Evolutionary conservation across 1,140 invertebrate genomes (phyloP), one percentile per base, ranked within the genome.

Genomic region (Nebria ingens): DNA sequence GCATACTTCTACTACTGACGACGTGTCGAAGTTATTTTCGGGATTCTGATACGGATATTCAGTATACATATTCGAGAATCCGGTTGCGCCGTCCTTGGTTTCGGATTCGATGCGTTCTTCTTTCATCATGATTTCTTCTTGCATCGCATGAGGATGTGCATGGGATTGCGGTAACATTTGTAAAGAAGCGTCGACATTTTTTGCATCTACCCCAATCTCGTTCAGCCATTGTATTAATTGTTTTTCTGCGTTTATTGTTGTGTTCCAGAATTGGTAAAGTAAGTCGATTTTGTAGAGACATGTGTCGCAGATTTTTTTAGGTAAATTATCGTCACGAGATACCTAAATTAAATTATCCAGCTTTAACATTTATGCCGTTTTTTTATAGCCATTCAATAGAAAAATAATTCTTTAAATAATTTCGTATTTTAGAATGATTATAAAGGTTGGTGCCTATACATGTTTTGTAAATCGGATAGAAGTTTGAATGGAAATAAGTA

Each of bases 221-320:
- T 67, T 72, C 20, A 79, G 63, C 76, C 75, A 79, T 68, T 76
- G 68, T 42, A 76, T 58, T 40, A 81, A 68, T 54, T 78, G 76
- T 57, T 80, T 81, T 58, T 81, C 78, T 9, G 77, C 71, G 62
- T 72, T 76, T 2, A 69, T 72, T 17, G 74, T 75, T 52, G 74
- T 78, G 64, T 78, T 78, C 71, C 76, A 79, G 70, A 79, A 81
- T 64, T 78, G 71, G 66, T 79, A 79, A 61, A 76, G 71, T 62
- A 75, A 71, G 65, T 79, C 77, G 72, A 81, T 71, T 73, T 79
- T 80, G 62, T 75, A 76, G 56, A 75, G 71, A 65, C 79, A 81
- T 21, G 72, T 73, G 60, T 78, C 73, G 62, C 79, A 80, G 68
- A 81, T 78, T 63, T 78, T 80, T 65, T 79, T 79, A 40, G 79